These are phyloP conservation scores for Pseudococcus viburni DNA, from an alignment of 2,888 invertebrate species.

Conservation along the genomic window DNA sequence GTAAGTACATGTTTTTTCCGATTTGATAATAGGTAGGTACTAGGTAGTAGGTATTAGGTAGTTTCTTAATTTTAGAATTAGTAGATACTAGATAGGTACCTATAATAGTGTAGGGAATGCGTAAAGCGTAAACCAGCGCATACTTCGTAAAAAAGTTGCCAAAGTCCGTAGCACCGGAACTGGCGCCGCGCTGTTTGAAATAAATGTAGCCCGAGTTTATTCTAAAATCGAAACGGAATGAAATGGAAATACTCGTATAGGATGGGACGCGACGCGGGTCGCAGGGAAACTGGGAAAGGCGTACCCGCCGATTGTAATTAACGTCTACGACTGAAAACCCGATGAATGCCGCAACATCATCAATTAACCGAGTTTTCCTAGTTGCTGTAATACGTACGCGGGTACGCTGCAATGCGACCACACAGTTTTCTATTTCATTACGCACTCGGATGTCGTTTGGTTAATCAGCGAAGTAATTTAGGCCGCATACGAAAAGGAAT, in stretches of 20 bases:
- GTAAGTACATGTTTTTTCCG: too few species aligned
- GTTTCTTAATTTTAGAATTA: too few species aligned
- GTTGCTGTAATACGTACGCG: background rate
- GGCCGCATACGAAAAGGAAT: background rate
- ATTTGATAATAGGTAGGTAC: too few species aligned
- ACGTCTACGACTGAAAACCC: constrained; percentile 27
- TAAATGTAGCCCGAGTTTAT: background rate
- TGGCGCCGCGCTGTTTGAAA: background rate
- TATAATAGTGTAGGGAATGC: too few species aligned
- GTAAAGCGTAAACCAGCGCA: background rate
- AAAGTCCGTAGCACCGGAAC: background rate
- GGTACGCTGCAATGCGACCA: background rate
- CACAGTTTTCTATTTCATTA: constrained; percentile 48
- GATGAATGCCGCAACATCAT: constrained; percentile 26
- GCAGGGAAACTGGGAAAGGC: background rate
- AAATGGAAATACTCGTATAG: background rate
- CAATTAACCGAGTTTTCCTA: constrained; percentile 48
- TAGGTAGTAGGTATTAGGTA: too few species aligned
- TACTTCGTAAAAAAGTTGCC: background rate
- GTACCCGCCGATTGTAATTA: background rate
- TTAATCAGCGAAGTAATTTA: constrained; percentile 20
- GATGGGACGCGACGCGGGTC: too few species aligned
- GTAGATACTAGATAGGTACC: too few species aligned
- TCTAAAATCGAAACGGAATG: constrained; percentile 14
- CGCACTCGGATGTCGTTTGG: background rate